Evolutionary conservation across 2,797 vertebrate species (phyloP).

Genomic region (Eulemur albifrons): DNA sequence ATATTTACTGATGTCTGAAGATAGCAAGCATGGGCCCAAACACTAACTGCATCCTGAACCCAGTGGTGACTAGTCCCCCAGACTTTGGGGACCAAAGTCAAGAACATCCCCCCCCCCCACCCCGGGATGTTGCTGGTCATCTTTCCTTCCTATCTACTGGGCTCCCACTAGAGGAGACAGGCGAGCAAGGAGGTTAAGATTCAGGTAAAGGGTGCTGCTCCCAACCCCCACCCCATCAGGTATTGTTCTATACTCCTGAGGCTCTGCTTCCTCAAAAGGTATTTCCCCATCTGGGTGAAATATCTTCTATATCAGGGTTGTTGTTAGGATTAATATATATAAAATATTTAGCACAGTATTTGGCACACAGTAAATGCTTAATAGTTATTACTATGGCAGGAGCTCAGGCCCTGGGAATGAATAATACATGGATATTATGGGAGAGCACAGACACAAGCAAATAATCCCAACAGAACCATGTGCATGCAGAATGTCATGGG

Average conservation of each 20-base stretch:
- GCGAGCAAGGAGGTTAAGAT: not conserved
- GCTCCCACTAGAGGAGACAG: not conserved
- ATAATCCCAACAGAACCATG: not conserved
- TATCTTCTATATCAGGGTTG: accelerated
- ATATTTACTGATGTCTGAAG: not conserved
- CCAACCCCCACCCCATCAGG: not conserved
- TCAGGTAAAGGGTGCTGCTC: not conserved
- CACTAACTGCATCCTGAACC: not conserved
- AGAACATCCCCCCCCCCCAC: not conserved
- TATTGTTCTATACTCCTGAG: not conserved
- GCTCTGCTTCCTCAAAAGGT: not conserved
- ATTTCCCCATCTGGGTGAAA: not conserved
- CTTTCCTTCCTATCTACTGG: not conserved
- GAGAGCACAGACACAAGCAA: not conserved
- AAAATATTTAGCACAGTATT: not conserved
- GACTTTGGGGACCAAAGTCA: not conserved
- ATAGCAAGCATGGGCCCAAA: not conserved
- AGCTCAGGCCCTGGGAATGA: not conserved
- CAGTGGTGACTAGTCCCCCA: not conserved
- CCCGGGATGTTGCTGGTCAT: not conserved
- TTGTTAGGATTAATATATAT: not conserved
- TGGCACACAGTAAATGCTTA: not conserved
- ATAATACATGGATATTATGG: accelerated
- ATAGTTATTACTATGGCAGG: not conserved
- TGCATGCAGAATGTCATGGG: not conserved